Evolutionary conservation across 37 sponge, comb jelly and placozoan species (phyloP).

Genomic region (Theonella swinhoei): DNA sequence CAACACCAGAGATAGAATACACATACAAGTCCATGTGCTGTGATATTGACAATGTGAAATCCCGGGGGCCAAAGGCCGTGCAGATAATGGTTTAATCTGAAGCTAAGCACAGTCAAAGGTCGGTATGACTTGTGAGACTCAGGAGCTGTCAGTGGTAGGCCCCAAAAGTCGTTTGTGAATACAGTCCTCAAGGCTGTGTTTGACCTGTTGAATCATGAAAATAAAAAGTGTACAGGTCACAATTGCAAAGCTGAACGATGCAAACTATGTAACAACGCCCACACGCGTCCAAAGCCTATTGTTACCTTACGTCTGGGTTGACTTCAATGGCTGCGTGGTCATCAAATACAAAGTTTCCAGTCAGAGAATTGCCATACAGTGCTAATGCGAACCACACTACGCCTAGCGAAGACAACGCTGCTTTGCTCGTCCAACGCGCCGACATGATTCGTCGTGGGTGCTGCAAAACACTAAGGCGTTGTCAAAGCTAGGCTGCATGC

Average conservation of each 20-base stretch:
- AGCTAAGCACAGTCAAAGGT: slow-evolving; percentile 78
- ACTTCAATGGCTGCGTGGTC: slow-evolving; percentile 78
- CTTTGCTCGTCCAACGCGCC: not conserved
- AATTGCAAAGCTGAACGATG: too few species aligned
- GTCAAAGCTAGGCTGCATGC: not conserved
- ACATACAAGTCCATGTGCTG: slow-evolving; percentile 61
- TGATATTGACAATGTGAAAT: slow-evolving; percentile 77
- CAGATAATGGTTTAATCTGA: slow-evolving; percentile 58
- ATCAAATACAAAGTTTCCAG: slow-evolving; percentile 81
- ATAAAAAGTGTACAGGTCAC: not conserved
- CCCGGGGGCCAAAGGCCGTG: slow-evolving; percentile 78
- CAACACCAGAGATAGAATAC: slow-evolving; percentile 50
- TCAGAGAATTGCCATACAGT: slow-evolving; percentile 68
- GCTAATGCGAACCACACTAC: slow-evolving; percentile 19
- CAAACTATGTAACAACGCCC: not conserved
- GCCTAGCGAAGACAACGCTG: not conserved
- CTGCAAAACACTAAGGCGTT: not conserved
- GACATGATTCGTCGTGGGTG: not conserved
- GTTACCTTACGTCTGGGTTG: slow-evolving; percentile 78
- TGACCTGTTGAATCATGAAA: slow-evolving; percentile 2
- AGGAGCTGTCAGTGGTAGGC: slow-evolving; percentile 61
- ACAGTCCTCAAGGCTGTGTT: slow-evolving; percentile 51
- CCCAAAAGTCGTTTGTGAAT: slow-evolving; percentile 91
- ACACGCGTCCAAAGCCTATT: not conserved
- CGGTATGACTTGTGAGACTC: slow-evolving; percentile 93